Evolutionary conservation across 2,113 vertebrate species (phyloP).

Genomic region (Bubo blakistoni): DNA sequence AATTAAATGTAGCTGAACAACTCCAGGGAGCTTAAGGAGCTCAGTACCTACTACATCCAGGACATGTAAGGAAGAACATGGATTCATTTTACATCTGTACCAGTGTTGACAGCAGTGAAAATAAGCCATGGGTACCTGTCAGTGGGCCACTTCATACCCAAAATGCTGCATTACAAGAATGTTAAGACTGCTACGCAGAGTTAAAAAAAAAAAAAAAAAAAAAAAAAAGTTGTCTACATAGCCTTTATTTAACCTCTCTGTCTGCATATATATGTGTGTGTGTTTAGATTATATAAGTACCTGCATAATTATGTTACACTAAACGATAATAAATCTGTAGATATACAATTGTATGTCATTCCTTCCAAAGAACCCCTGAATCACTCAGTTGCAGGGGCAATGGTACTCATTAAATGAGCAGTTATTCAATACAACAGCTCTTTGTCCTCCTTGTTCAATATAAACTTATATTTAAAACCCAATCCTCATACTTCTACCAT

Average conservation of each 20-base stretch:
- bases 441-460: background rate
- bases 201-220: background rate
- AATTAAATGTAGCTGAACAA: background rate
- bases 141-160: background rate
- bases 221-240: background rate
- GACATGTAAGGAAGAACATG: background rate
- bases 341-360: background rate
- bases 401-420: background rate
- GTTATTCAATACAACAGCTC: background rate
- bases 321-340: background rate
- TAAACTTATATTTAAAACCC: background rate
- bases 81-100: background rate
- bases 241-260: background rate
- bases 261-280: background rate
- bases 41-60: background rate
- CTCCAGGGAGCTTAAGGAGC: background rate
- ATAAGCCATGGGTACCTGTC: background rate
- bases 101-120: background rate
- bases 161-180: background rate
- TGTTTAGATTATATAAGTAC: background rate
- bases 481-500: background rate
- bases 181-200: background rate
- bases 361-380: background rate
- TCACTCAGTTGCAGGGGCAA: background rate
- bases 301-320: background rate